Conservation (phyloP, 2,797 vertebrate genomes). For the Borostomias antarcticus region DNA sequence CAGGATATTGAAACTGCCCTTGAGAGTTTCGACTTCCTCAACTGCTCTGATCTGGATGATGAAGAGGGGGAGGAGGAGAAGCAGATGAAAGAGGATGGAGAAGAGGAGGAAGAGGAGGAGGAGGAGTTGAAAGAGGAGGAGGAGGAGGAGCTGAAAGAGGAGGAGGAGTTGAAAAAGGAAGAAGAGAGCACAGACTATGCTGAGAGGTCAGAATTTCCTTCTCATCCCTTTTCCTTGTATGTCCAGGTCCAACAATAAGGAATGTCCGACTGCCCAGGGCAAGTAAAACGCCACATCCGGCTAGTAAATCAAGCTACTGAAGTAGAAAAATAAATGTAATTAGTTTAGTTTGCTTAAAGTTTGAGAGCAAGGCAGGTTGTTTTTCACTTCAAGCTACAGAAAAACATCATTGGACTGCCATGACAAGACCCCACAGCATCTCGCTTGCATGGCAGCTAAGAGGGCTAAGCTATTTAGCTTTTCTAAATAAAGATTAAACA, state of each 20-base stretch:
- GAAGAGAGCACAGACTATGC: constrained; percentile 49
- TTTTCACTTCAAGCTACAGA: too few relatives aligned
- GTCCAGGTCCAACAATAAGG: background rate
- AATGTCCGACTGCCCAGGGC: too few relatives aligned
- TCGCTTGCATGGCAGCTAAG: too few relatives aligned
- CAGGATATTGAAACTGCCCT: constrained; percentile 92
- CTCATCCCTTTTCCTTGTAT: background rate
- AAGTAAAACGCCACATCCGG: too few relatives aligned
- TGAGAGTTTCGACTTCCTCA: constrained; percentile 97
- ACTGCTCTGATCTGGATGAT: constrained; percentile 87
- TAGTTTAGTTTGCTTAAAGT: too few relatives aligned
- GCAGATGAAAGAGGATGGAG: constrained; percentile 24
- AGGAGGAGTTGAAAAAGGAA: constrained; percentile 1
- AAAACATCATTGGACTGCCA: too few relatives aligned
- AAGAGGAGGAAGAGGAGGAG: constrained; percentile 36
- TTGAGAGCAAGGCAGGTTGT: too few relatives aligned
- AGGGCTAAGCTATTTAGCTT: too few relatives aligned
- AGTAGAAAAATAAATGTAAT: too few relatives aligned
- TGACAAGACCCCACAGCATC: too few relatives aligned
- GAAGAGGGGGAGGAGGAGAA: constrained; percentile 58
- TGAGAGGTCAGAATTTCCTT: constrained; percentile 57
- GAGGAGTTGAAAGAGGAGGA: constrained; percentile 27
- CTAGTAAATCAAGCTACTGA: too few relatives aligned
- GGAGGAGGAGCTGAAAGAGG: constrained; percentile 10
- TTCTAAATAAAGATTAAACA: too few relatives aligned